Percentiles rank a stretch among this genome's conserved stretches.
Evolutionary conservation across 1,140 invertebrate species (phyloP).

Genomic region (Pseudomyrmex pallidus): DNA sequence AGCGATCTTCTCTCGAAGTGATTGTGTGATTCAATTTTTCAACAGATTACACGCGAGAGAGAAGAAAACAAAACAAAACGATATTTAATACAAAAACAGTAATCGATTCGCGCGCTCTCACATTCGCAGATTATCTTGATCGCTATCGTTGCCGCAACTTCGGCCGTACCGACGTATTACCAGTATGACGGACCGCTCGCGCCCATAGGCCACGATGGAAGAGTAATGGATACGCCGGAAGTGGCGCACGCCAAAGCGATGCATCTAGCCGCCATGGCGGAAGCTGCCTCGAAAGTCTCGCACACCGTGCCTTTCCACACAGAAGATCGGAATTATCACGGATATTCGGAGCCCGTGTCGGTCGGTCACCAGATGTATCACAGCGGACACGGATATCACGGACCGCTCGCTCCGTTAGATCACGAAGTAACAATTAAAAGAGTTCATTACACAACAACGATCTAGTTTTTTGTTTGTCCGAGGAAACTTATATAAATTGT

Average conservation of each 20-base stretch:
- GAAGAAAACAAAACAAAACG: no score
- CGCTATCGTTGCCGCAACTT: slow-evolving; percentile 18
- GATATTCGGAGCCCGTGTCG: slow-evolving; percentile 72
- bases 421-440: slow-evolving; percentile 63
- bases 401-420: slow-evolving; percentile 71
- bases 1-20: background rate
- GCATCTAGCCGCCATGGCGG: slow-evolving; percentile 81
- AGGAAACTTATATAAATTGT: no score
- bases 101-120: background rate
- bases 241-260: slow-evolving; percentile 86
- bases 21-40: no score
- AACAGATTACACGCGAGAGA: background rate
- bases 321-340: slow-evolving; percentile 69
- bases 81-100: background rate
- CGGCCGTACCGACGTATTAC: slow-evolving; percentile 56
- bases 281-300: slow-evolving; percentile 64
- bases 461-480: no score
- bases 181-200: slow-evolving; percentile 82
- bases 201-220: slow-evolving; percentile 84
- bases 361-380: slow-evolving; percentile 71
- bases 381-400: slow-evolving; percentile 64
- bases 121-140: slow-evolving; percentile 54
- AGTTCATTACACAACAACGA: no score
- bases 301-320: background rate
- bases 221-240: slow-evolving; percentile 86